Evolutionary conservation across 2,888 invertebrate species (phyloP), one percentile per base, ranked within the genome.

Genomic region (Drosophila meridionalis): DNA sequence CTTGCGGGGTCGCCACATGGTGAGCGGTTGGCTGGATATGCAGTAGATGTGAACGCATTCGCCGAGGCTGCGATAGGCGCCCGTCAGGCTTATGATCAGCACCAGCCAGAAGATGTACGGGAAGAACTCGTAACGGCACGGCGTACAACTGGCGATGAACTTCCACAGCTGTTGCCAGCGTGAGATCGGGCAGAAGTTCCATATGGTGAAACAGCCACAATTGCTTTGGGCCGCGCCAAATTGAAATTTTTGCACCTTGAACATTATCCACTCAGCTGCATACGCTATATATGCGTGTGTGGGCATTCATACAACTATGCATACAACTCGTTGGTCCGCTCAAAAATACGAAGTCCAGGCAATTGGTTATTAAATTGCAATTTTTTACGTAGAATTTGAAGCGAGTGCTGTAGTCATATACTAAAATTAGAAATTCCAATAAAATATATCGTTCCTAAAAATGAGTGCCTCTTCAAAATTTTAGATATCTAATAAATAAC

Each of bases 61-160:
- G 12, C 11, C n/a, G 1, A 68, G 0, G 30, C 64, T 71, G 14
- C 32, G 12, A 4, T 56, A 53, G 47, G 42, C 38, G 0, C 82
- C 87, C 2, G 14, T 2, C 0, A 68, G 2, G n/a, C 70, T 53
- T 8, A 76, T 1, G 0, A 55, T 9, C 0, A 87, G 6, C 8
- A 79, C 68, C 11, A 63, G 2, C 69, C 76, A 68, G 30, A 50
- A 83, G 12, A 83, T 55, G 9, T 52, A 38, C 0, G 83, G 69
- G 9, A 83, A 76, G n/a, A 60, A 56, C 20, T 72, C 72, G 4
- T 28, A 9, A 4, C 59, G 65, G 20, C 78, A 74, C 0, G 55
- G 50, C 0, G 50, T 42, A 12, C 48, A 65, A 4, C 59, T 0
- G 11, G 36, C 45, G 9, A 69, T n/a, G 0, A 69, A 0, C 4